phyloP scores from a whole-genome alignment of 2,797 vertebrate species.

The Rhincodon typus region DNA sequence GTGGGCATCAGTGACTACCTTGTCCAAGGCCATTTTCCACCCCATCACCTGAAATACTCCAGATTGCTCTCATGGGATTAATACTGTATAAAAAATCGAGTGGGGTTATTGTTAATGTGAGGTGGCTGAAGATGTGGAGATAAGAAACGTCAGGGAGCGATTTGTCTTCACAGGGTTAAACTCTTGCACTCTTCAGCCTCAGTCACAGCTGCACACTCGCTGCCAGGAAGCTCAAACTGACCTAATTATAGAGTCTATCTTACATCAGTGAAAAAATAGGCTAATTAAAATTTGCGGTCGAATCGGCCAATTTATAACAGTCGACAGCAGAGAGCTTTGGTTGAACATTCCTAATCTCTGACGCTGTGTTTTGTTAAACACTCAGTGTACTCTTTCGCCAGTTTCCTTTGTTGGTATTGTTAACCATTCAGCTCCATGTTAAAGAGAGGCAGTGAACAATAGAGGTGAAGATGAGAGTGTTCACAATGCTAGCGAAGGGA shows the following conservation, averaged over 20 bases:
- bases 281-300: slow-evolving; percentile 18
- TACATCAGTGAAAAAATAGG: slow-evolving; percentile 15
- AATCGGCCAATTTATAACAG: neutral
- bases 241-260: neutral
- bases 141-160: neutral
- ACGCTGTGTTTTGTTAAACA: neutral
- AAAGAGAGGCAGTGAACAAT: neutral
- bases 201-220: neutral
- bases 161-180: neutral
- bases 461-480: neutral
- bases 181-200: neutral
- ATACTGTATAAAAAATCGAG: neutral
- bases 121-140: neutral
- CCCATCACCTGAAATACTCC: neutral
- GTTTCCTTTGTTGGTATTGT: neutral
- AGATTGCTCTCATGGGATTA: neutral
- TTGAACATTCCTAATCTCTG: neutral
- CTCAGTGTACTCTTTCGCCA: neutral
- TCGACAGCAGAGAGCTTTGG: neutral
- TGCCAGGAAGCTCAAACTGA: slow-evolving; percentile 18
- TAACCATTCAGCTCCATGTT: neutral
- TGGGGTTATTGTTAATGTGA: neutral
- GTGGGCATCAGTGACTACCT: too few species aligned
- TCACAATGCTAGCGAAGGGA: neutral
- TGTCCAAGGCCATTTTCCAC: neutral